A percentile compares a stretch with the other conserved stretches of the same genome.
These are phyloP conservation scores for Drosophila parabipectinata DNA, from an alignment of 1,140 invertebrate species.

Conservation along the genomic window DNA sequence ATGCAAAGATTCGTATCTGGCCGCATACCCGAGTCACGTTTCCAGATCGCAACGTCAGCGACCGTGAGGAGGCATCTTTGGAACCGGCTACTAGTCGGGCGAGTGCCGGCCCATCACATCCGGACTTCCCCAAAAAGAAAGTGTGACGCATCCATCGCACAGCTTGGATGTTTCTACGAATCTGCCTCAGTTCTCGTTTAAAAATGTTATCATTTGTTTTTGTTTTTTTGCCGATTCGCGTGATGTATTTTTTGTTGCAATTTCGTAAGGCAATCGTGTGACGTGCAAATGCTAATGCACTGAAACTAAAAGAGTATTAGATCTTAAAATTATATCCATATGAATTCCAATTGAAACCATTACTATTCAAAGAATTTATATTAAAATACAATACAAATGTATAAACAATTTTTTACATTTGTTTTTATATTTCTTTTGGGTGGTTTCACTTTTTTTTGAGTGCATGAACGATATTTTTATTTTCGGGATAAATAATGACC, in stretches of 20 bases:
- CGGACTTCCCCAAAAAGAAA: slow-evolving; percentile 76
- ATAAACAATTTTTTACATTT: no score
- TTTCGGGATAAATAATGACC: not conserved
- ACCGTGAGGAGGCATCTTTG: slow-evolving; percentile 38
- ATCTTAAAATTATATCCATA: no score
- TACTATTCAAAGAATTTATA: no score
- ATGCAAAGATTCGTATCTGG: slow-evolving; percentile 38
- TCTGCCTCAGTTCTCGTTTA: slow-evolving; percentile 6
- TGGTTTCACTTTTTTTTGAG: not conserved
- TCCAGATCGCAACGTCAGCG: slow-evolving; percentile 32
- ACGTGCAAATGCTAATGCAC: slow-evolving; percentile 12
- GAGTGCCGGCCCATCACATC: slow-evolving; percentile 15
- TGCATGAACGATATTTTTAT: not conserved
- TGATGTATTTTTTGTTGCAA: slow-evolving; percentile 7
- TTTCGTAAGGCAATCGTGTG: slow-evolving; percentile 19
- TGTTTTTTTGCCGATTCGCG: slow-evolving; percentile 20
- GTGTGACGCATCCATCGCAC: slow-evolving; percentile 55
- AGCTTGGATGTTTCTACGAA: slow-evolving; percentile 19
- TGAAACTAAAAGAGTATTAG: not conserved
- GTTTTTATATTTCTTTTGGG: no score
- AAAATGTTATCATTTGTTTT: slow-evolving; percentile 27
- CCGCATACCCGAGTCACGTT: slow-evolving; percentile 61
- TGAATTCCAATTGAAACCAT: no score
- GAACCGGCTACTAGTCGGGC: slow-evolving; percentile 33
- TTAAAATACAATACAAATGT: no score